Base-by-base conservation (phyloP, 2,888 invertebrate species). In the Philonicus albiceps region DNA sequence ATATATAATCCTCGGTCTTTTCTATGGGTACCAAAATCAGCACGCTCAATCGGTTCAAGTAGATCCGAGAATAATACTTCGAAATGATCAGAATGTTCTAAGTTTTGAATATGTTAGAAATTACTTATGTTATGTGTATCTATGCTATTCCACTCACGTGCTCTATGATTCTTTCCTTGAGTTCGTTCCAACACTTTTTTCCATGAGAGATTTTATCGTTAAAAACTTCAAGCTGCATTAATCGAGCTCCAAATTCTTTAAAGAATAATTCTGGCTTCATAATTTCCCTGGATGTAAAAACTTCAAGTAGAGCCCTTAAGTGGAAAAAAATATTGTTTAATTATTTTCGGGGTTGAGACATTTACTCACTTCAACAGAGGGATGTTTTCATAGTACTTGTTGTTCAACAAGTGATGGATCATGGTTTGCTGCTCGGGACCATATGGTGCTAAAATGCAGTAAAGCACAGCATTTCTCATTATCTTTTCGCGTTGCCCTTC, bases 341-440 rank as follows among this genome's bases (percentile, higher is more conserved):
- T 13, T 0, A 43, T 43, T 43, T 43, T 2, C 40, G 40, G 11
- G 16, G 2, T 22, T 22, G 8, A 19, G 30, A 76, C 1, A 5
- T 11, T 55, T 22, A 83, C 85, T 86, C 72, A 89, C 89, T 96
- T 96, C 91, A 0, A 92, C 91, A 81, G 73, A 0, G 97, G 96
- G 89, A 97, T 94, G 90, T 97, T 96, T 89, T 97, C 96, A 85
- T 98, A 91, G 72, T 95, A 94, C 91, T 97, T 97, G 89, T 98
- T 98, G 85, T 95, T 94, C 83, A 97, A 94, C 16, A 98, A 93
- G 89, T 98, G 94, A 90, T 98, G 97, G 4, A 98, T 96, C 86
- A 98, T 94, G 92, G 98, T 98, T 31, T 97, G 96, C 92, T 98
- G 98, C 92, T 99, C 98, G 90, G 98, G 97, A 90, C 97, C 97